phyloP scores from a whole-genome alignment of 1,140 invertebrate species.

The Holcopasites calliopsidis region DNA sequence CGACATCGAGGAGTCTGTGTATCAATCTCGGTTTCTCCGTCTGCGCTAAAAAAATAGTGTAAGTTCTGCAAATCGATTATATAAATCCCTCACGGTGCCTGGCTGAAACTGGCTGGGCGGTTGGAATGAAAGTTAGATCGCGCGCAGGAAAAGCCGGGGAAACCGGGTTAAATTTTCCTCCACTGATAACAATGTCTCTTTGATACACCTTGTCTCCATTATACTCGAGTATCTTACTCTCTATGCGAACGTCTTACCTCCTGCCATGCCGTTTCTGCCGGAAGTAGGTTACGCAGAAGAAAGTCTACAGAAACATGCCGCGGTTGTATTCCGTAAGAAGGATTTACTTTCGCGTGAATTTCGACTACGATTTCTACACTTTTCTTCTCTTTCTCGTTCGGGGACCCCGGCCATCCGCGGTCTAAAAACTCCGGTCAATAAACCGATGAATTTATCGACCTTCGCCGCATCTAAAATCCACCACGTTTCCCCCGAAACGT shows the following conservation, averaged over 20 bases:
- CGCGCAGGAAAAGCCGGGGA: conserved; percentile 17
- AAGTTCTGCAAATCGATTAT: too few species aligned
- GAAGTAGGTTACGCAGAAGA: conserved; percentile 42
- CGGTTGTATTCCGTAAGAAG: neutral
- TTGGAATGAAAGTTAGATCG: conserved; percentile 13
- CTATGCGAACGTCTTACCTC: conserved; percentile 24
- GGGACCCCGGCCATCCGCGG: too few species aligned
- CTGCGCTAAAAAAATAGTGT: too few species aligned
- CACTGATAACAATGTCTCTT: conserved; percentile 56
- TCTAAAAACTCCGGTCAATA: neutral
- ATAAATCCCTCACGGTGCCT: too few species aligned
- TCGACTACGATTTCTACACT: neutral
- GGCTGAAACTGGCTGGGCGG: too few species aligned
- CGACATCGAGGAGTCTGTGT: too few species aligned
- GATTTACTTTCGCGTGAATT: conserved; percentile 34
- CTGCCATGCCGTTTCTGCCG: conserved; percentile 15
- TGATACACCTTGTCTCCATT: conserved; percentile 45
- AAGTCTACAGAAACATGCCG: conserved; percentile 29
- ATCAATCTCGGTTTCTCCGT: conserved; percentile 32
- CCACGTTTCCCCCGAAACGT: neutral
- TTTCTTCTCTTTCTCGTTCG: neutral
- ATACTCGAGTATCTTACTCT: conserved; percentile 32
- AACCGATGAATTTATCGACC: neutral
- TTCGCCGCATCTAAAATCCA: neutral
- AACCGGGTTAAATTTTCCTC: conserved; percentile 32